phyloP scores from a whole-genome alignment of 2,888 invertebrate genomes.

The Caenorhabditis parvicauda region DNA sequence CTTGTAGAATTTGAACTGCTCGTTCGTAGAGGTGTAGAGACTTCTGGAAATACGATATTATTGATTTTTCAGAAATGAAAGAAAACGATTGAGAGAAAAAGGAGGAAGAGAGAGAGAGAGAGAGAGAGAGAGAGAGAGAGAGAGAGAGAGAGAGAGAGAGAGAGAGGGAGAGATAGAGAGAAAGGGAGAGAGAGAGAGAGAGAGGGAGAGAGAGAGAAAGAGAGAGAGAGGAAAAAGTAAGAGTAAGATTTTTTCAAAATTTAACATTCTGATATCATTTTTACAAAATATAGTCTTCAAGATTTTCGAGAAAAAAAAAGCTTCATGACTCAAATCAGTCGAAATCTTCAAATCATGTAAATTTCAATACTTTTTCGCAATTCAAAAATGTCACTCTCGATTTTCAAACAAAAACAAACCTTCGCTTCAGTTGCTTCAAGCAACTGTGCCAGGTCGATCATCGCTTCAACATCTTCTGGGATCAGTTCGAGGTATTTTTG shows the following conservation, averaged over 20 bases:
- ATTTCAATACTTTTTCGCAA: too few species aligned
- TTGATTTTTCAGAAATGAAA: background rate
- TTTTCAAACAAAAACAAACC: constrained; percentile 32
- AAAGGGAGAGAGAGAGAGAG: too few species aligned
- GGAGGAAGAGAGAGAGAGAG: too few species aligned
- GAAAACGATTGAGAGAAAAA: too few species aligned
- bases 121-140: too few species aligned
- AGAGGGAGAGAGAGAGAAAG: too few species aligned
- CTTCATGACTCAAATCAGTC: background rate
- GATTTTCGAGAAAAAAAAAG: background rate
- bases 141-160: background rate
- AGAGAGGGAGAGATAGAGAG: too few species aligned
- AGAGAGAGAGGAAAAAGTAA: too few species aligned
- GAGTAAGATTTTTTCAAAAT: too few species aligned
- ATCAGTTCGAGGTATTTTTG: constrained; percentile 90
- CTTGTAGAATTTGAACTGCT: constrained; percentile 85
- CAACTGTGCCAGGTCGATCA: constrained; percentile 93
- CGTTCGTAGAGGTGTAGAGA: constrained; percentile 89
- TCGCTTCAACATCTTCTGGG: constrained; percentile 94
- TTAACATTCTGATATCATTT: too few species aligned
- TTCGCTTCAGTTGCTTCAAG: constrained; percentile 87
- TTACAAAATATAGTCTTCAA: too few species aligned
- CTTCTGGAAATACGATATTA: constrained; percentile 68
- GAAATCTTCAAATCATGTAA: too few species aligned
- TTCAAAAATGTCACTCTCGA: background rate